A percentile compares a stretch with the other conserved stretches of the same genome.
phyloP scores from a whole-genome alignment of 2,888 invertebrate genomes.

The Sclerodermus sp. region DNA sequence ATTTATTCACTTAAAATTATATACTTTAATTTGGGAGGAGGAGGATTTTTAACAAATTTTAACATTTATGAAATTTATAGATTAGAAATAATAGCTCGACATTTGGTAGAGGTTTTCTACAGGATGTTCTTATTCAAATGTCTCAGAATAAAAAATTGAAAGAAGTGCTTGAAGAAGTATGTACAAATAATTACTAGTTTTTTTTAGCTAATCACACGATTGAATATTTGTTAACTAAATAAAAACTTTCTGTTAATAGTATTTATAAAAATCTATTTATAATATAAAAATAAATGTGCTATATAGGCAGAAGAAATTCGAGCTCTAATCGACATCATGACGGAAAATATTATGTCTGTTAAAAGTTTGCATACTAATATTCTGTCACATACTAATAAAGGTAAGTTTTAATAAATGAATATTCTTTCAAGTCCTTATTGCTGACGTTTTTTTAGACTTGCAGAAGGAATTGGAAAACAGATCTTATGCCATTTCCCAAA shows the following conservation, averaged over 20 bases:
- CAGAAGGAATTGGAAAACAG: conserved; percentile 66
- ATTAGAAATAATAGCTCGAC: conserved; percentile 35
- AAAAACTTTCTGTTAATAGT: background rate
- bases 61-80: conserved; percentile 22
- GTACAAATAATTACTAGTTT: too few relatives aligned
- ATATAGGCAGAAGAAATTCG: conserved; percentile 53
- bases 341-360: conserved; percentile 47
- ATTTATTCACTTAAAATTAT: too few relatives aligned
- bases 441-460: conserved; percentile 58
- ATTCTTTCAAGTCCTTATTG: conserved; percentile 1
- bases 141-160: conserved; percentile 44
- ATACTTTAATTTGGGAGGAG: too few relatives aligned
- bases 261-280: background rate
- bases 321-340: conserved; percentile 47
- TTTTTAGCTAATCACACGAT: too few relatives aligned
- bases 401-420: conserved; percentile 29
- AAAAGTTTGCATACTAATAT: conserved; percentile 59
- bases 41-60: too few relatives aligned
- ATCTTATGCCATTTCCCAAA: conserved; percentile 61
- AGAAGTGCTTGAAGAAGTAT: conserved; percentile 48
- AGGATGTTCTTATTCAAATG: conserved; percentile 44
- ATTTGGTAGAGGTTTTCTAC: conserved; percentile 41
- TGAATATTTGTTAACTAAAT: too few relatives aligned
- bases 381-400: conserved; percentile 49
- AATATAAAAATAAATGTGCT: conserved; percentile 1